Percentiles rank a stretch among this genome's conserved stretches.
Evolutionary conservation across 2,888 invertebrate genomes (phyloP).

Genomic region (Aspidiotus destructor): DNA sequence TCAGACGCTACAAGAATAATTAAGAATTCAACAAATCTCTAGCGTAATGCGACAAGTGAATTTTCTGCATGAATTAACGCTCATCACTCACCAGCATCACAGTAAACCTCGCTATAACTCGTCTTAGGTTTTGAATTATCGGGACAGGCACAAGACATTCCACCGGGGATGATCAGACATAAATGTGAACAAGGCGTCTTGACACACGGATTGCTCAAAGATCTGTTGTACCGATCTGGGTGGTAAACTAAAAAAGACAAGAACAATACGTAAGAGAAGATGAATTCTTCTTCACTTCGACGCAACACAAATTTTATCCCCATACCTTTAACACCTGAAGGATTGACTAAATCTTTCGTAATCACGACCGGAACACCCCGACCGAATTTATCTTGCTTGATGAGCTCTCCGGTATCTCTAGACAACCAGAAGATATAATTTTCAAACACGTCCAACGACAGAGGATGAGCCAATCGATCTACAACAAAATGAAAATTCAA

Average conservation of each 20-base stretch:
- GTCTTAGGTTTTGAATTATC: constrained; percentile 50
- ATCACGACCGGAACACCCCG: constrained; percentile 78
- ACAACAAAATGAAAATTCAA: constrained; percentile 16
- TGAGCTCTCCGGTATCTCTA: constrained; percentile 72
- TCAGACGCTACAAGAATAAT: constrained; percentile 52
- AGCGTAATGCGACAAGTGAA: not conserved
- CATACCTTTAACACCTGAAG: constrained; percentile 70
- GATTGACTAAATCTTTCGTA: constrained; percentile 71
- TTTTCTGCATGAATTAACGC: too few relatives aligned
- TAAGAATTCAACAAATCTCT: not conserved
- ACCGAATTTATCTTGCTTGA: constrained; percentile 92
- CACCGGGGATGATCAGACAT: constrained; percentile 80
- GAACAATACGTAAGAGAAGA: not conserved
- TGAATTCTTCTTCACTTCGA: not conserved
- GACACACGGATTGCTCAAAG: constrained; percentile 57
- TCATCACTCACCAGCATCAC: constrained; percentile 59
- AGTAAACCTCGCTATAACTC: constrained; percentile 50
- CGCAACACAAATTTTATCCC: not conserved
- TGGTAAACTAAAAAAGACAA: constrained; percentile 56
- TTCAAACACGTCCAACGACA: constrained; percentile 88
- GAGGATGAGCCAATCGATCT: constrained; percentile 63
- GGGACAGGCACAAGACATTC: constrained; percentile 84
- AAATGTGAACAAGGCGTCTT: constrained; percentile 78
- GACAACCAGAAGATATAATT: constrained; percentile 90
- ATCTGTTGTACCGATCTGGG: constrained; percentile 68